Evolutionary conservation across 2,888 invertebrate species (phyloP), one percentile per base, ranked within the genome.

Genomic region (Acleris sparsana): DNA sequence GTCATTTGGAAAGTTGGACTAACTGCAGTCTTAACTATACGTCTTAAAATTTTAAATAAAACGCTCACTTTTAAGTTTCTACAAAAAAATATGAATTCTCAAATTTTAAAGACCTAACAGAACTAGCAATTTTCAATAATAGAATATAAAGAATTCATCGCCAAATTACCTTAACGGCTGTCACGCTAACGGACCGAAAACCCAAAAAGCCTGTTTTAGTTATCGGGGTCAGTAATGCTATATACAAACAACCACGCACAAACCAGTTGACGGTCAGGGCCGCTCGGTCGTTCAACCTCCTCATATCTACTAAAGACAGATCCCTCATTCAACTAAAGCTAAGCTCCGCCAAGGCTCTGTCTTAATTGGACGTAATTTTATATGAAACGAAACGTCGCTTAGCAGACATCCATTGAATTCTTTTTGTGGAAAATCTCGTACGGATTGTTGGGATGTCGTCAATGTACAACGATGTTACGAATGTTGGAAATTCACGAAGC

Each of bases 221-320:
- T 71, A 80, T 74, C 72, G 78, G 73, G 86, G 87, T 85, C 84
- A 86, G 75, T 76, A 74, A 76, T 79, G 77, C 75, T 63, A 70
- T 70, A 63, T 63, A 65, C 58, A 70, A 67, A 71, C 68, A 70
- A 68, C 65, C 60, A 58, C 63, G 63, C 53, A 62, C 66, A 73
- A 77, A 72, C 74, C 67, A 72, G 75, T 66, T 66, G 61, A 80
- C 76, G 86, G 87, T 75, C 87, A 85, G 63, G 71, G 72, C 81
- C 81, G 84, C 73, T 68, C 75, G 82, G 78, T 75, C 80, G 62
- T 77, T 78, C 72, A 80, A 75, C 81, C 73, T 63, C 20, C 33
- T 33, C 22, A 7, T 20, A 51, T 20, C 65, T 29, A 57, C 61
- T 51, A 11, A 22, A 46, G 9, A 46, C 1, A 57, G 65, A 61